These are phyloP conservation scores for Pseudomyrmex dendroicus DNA, from an alignment of 1,140 invertebrate species.

Conservation along the genomic window DNA sequence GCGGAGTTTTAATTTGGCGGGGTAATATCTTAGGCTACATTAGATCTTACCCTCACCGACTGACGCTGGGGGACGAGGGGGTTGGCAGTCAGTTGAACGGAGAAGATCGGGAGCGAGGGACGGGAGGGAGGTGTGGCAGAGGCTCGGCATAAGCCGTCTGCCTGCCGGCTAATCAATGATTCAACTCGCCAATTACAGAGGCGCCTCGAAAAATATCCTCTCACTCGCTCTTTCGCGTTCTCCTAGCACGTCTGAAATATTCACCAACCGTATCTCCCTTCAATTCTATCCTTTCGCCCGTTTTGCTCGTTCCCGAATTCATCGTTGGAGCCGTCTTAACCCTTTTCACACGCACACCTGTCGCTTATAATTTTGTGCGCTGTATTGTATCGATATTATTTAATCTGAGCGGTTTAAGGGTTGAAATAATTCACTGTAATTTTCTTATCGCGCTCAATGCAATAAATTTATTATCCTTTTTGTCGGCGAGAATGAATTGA, in stretches of 20 bases:
- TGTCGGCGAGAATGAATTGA: background rate
- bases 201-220: constrained; percentile 77
- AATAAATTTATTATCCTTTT: background rate
- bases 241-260: constrained; percentile 73
- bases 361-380: no score
- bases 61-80: background rate
- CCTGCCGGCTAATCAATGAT: constrained; percentile 80
- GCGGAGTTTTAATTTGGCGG: constrained; percentile 75
- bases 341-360: background rate
- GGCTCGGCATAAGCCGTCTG: constrained; percentile 75
- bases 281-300: constrained; percentile 59
- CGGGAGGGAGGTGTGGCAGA: constrained; percentile 43
- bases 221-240: constrained; percentile 34
- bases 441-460: background rate
- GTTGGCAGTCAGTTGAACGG: constrained; percentile 59
- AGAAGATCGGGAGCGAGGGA: constrained; percentile 45
- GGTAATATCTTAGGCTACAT: constrained; percentile 79
- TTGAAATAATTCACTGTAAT: background rate
- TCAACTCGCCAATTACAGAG: constrained; percentile 80
- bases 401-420: background rate
- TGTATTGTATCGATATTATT: background rate
- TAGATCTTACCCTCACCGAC: constrained; percentile 68
- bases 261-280: constrained; percentile 65
- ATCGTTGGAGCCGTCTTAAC: background rate
- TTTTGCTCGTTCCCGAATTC: constrained; percentile 35